Conservation (phyloP, 2,797 vertebrate species). For the Holocentrus rufus region DNA sequence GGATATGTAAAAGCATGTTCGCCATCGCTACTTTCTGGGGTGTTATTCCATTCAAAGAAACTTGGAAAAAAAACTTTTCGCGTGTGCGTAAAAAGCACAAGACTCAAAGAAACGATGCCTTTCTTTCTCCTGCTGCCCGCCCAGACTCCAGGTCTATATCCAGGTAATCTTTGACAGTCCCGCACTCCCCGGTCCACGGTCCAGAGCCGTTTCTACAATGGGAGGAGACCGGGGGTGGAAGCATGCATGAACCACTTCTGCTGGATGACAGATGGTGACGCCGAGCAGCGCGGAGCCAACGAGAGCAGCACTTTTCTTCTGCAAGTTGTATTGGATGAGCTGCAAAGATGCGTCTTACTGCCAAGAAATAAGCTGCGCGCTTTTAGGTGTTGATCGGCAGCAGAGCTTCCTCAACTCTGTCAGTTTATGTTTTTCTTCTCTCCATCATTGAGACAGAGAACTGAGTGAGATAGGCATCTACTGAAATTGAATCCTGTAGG, state of each 20-base stretch:
- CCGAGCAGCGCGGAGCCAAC: constrained; percentile 74
- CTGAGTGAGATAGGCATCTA: background rate
- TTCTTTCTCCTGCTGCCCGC: constrained; percentile 17
- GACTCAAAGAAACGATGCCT: background rate
- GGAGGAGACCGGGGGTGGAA: constrained; percentile 61
- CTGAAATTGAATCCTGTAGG: background rate
- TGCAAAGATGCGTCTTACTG: no score
- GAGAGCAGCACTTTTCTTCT: constrained; percentile 28
- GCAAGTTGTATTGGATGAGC: no score
- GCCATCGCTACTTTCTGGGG: constrained; percentile 64
- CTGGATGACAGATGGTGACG: constrained; percentile 77
- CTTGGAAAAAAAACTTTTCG: background rate
- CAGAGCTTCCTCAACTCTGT: background rate
- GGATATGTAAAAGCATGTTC: constrained; percentile 52
- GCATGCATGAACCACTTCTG: constrained; percentile 53
- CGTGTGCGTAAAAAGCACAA: background rate
- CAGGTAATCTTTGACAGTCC: constrained; percentile 58
- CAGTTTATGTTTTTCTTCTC: background rate
- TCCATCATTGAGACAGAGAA: background rate
- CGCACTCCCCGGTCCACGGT: constrained; percentile 60
- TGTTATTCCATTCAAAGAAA: constrained; percentile 26
- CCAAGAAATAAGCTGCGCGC: no score
- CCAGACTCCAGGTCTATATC: constrained; percentile 26
- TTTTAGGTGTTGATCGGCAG: background rate
- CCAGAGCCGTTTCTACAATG: constrained; percentile 72